Evolutionary conservation across 2,888 invertebrate species (phyloP).

Genomic region (Branchipolynoe longqiensis): DNA sequence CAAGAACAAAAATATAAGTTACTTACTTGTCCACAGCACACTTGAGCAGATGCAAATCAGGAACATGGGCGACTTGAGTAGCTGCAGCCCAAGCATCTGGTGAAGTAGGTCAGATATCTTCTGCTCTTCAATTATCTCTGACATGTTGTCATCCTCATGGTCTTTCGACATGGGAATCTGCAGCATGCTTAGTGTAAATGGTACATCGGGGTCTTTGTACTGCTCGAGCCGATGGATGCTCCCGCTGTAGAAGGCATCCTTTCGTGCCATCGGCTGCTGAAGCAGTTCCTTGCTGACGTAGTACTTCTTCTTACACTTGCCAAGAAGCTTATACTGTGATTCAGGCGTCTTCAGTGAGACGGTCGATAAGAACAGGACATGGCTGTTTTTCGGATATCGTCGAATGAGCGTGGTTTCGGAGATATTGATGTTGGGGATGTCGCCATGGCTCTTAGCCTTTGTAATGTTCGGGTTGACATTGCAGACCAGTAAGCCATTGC

Average conservation of each 20-base stretch:
- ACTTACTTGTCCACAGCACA: slow-evolving; percentile 66
- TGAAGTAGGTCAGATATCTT: slow-evolving; percentile 10
- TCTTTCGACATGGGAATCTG: background rate
- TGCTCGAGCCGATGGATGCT: slow-evolving; percentile 54
- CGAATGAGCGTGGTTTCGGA: background rate
- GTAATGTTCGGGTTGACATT: background rate
- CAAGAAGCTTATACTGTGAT: background rate
- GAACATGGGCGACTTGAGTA: slow-evolving; percentile 54
- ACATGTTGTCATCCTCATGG: slow-evolving; percentile 9
- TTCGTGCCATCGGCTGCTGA: slow-evolving; percentile 54
- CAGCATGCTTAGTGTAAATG: slow-evolving; percentile 27
- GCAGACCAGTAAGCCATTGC: no score
- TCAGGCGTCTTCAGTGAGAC: background rate
- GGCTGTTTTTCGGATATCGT: background rate
- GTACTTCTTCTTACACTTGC: background rate
- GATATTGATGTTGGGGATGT: background rate
- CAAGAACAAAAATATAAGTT: slow-evolving; percentile 79
- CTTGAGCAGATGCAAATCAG: slow-evolving; percentile 49
- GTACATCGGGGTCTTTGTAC: slow-evolving; percentile 29
- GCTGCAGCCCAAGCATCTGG: slow-evolving; percentile 26
- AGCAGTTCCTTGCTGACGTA: slow-evolving; percentile 33
- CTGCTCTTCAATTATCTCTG: slow-evolving; percentile 11
- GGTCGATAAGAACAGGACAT: background rate
- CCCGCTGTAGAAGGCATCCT: slow-evolving; percentile 66
- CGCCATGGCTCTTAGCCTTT: slow-evolving; percentile 42